Evolutionary conservation across 2,113 vertebrate genomes (phyloP).

Genomic region (Coregonus clupeaformis): DNA sequence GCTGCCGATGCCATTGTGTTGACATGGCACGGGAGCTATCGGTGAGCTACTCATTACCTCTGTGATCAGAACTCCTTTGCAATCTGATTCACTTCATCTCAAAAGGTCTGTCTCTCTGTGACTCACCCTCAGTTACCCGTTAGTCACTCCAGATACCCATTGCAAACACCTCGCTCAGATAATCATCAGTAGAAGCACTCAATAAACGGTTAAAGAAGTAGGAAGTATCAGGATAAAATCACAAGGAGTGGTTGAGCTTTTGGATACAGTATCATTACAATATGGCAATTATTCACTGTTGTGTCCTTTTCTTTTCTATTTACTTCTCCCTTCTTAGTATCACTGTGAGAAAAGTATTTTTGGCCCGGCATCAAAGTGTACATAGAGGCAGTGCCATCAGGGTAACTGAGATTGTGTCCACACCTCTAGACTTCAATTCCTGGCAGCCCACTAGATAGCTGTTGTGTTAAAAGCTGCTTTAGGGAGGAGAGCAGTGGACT

Average conservation of each 20-base stretch:
- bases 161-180: conserved; percentile 37
- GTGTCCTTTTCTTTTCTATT: background rate
- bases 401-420: conserved; percentile 29
- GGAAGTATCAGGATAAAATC: background rate
- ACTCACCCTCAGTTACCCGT: conserved; percentile 43
- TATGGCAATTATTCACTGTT: conserved; percentile 14
- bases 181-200: conserved; percentile 32
- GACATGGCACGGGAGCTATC: too few relatives aligned
- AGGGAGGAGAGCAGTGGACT: conserved; percentile 3
- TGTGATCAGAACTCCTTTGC: conserved; percentile 26
- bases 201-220: conserved; percentile 16
- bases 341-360: conserved; percentile 37
- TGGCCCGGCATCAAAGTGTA: conserved; percentile 55
- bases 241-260: conserved; percentile 1
- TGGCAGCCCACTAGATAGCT: conserved; percentile 20
- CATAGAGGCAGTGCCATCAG: conserved; percentile 15
- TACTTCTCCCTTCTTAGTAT: conserved; percentile 19
- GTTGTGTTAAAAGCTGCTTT: background rate
- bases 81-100: too few relatives aligned
- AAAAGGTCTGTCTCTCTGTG: conserved; percentile 17
- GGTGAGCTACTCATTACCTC: conserved; percentile 6
- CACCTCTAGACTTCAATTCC: conserved; percentile 44
- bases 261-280: conserved; percentile 29
- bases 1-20: too few relatives aligned
- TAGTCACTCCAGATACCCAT: conserved; percentile 60